phyloP scores from a whole-genome alignment of 2,888 invertebrate genomes.

The Cyclophora albipunctata region DNA sequence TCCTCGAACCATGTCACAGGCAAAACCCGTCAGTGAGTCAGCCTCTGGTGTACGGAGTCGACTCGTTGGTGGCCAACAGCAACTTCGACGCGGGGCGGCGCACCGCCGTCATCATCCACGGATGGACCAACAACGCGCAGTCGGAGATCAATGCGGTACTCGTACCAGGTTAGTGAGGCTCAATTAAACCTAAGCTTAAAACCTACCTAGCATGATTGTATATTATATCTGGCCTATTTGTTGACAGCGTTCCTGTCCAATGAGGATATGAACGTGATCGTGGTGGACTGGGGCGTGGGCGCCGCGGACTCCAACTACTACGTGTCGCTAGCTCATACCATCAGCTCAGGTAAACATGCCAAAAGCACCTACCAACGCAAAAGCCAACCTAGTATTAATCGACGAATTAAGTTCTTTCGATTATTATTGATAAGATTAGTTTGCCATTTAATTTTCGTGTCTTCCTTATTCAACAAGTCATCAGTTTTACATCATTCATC shows the following conservation, averaged over 20 bases:
- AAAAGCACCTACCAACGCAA: too few species aligned
- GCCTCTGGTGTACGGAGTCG: neutral
- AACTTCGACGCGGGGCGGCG: neutral
- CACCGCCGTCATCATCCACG: neutral
- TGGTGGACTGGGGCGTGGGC: neutral
- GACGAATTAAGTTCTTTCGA: too few species aligned
- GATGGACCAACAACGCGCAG: neutral
- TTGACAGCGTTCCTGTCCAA: neutral
- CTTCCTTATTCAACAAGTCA: neutral
- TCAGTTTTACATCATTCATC: too few species aligned
- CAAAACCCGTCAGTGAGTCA: neutral
- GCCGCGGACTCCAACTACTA: neutral
- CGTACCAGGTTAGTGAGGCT: neutral
- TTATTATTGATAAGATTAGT: too few species aligned
- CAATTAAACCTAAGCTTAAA: neutral
- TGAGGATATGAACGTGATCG: neutral
- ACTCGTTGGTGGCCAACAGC: neutral
- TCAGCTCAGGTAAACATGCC: neutral
- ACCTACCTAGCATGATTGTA: neutral
- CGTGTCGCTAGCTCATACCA: neutral
- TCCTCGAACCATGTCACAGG: neutral
- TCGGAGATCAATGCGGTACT: neutral
- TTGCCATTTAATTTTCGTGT: too few species aligned
- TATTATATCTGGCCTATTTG: neutral
- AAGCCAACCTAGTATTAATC: too few species aligned